Evolutionary conservation across 2,888 invertebrate genomes (phyloP), one percentile per base, ranked within the genome.

Genomic region (Drosophila pseudotakahashii): DNA sequence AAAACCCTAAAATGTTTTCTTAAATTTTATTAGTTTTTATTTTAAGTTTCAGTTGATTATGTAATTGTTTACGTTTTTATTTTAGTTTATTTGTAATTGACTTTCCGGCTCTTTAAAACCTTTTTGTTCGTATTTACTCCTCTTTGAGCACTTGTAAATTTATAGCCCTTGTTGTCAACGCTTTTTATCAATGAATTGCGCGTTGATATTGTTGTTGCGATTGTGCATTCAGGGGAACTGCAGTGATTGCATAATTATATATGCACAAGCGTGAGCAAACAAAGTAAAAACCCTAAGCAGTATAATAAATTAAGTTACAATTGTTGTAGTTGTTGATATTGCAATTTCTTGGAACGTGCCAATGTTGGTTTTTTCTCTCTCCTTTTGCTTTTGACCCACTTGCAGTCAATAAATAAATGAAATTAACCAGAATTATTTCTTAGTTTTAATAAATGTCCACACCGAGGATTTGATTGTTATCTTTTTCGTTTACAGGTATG

Each of bases 171-270:
- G 45, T 57, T 58, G 23, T 67, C 61, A 19, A 42, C 53, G 52
- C 30, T 58, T 79, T 72, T 62, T 67, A 58, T 76, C 76, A 79
- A 73, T 81, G 77, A 66, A 71, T 48, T 62, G 32, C 19, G 7
- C 26, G 34, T 58, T 64, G 48, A 72, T 79, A 63, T 76, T 52
- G 62, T 59, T 61, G 60, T 57, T 64, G 44, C 14, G 36, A 30
- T 51, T 55, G 55, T 19, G 14, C 23, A 19, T 30, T 64, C 32
- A 14, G 54, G 48, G 34, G 26, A 66, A 64, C 54, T 66, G 66
- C 66, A 66, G 26, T 23, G 63, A 62, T 71, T 62, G 71, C 70
- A 71, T 62, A 45, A 63, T 63, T 70, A 54, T 37, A 23, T 47
- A 59, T 62, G 34, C 34, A 60, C n/a, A 60, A 16, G 60, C 48